Base-by-base conservation (phyloP, 64 coral and sea anemone genomes). In the Dendronephthya gigantea region DNA sequence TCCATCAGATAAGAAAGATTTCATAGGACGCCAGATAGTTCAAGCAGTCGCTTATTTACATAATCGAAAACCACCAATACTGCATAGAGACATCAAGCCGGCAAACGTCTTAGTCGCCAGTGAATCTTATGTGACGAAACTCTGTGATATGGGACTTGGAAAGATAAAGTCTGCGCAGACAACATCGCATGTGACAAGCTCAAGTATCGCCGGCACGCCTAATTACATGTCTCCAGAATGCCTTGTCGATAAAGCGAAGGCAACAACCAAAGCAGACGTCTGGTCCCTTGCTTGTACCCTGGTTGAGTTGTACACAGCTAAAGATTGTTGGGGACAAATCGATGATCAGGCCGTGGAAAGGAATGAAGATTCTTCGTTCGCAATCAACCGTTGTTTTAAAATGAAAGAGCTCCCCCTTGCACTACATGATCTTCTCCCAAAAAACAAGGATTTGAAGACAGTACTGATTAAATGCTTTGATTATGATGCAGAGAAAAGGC, bases 211-310 rank as follows among this genome's bases (percentile, higher is more conserved):
- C 16, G 68, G 86, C n/a, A 87, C 86, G 32, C 86, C 86, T 14
- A 87, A 87, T 25, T 87, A 87, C 34, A 87, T 87, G 86, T 68
- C 86, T 22, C 86, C 86, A 1, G 86, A 87, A 87, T 75, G 65
- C 36, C 62, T 87, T 74, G 23, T 87, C 70, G 29, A 48, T 16
- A 86, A 86, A 51, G 45, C 28, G 47, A 86, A 86, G 30, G 56
- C 85, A 5, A 86, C 58, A 86, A 69, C 85, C 16, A 86, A 86
- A 34, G 59, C 58, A 69, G 85, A 86, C 39, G 62, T 86, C 11
- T 86, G 85, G 85, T 86, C 58, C 23, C 62, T 72, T 30, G 85
- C 36, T 23, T 86, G 85, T 41, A 86, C 85, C 70, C 35, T 86
- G 33, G 31, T 86, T 9, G 56, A 86, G 19, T 51, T 86, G 39